These are phyloP conservation scores for Marmota flaviventris DNA, from an alignment of 2,113 vertebrate genomes.

Conservation along the genomic window DNA sequence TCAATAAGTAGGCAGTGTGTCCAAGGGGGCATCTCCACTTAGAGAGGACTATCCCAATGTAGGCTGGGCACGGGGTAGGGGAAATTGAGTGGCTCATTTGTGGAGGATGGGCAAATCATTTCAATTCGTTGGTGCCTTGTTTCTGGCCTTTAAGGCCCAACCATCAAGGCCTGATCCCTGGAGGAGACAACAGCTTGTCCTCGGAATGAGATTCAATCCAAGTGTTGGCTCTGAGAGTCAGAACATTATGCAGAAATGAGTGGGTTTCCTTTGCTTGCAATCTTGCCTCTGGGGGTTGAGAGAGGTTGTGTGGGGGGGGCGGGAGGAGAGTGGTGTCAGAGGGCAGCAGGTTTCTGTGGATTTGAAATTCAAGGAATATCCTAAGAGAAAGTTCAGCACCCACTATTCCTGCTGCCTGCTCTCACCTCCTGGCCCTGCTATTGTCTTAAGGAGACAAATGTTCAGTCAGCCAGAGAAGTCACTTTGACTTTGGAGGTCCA, in stretches of 20 bases:
- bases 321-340: neutral
- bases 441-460: neutral
- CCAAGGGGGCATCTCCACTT: constrained; percentile 76
- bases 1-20: constrained; percentile 79
- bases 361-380: constrained; percentile 77
- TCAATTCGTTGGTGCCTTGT: constrained; percentile 80
- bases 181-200: constrained; percentile 66
- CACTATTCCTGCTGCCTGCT: constrained; percentile 58
- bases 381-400: constrained; percentile 81
- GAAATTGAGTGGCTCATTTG: constrained; percentile 73
- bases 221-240: constrained; percentile 78
- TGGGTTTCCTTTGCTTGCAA: constrained; percentile 20
- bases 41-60: constrained; percentile 74
- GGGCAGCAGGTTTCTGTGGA: constrained; percentile 68
- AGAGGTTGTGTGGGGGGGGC: neutral
- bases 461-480: constrained; percentile 82
- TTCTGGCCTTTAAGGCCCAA: constrained; percentile 83
- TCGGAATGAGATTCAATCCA: constrained; percentile 71
- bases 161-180: constrained; percentile 75
- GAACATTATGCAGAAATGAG: neutral
- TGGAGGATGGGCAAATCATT: constrained; percentile 85
- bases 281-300: no score
- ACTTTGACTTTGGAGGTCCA: constrained; percentile 76
- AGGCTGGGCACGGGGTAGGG: constrained; percentile 58
- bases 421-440: neutral